Evolutionary conservation across 1,140 invertebrate species (phyloP).

Genomic region (Oryctes rhinoceros): DNA sequence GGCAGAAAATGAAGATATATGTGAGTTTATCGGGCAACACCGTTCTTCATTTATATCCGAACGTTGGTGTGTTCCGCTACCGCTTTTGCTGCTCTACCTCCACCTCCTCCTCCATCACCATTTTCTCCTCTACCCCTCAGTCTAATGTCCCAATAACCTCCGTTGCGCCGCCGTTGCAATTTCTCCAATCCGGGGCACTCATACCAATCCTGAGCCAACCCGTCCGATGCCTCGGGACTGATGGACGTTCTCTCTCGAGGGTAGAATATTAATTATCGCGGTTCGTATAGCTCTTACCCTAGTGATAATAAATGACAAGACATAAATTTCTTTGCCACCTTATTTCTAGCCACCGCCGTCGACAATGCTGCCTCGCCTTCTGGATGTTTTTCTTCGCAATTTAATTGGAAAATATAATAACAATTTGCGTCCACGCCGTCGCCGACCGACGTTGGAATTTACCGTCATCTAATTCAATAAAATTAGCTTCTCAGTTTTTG

Average conservation of each 20-base stretch:
- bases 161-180: constrained; percentile 16
- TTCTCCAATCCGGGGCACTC: constrained; percentile 19
- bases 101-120: background rate
- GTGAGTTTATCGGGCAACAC: constrained; percentile 26
- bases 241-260: constrained; percentile 36
- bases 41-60: constrained; percentile 37
- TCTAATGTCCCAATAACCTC: constrained; percentile 12
- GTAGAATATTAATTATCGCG: constrained; percentile 41
- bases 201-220: constrained; percentile 9
- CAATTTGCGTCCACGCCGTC: constrained; percentile 3
- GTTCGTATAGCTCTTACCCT: constrained; percentile 29
- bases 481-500: constrained; percentile 26
- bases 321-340: constrained; percentile 41
- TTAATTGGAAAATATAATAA: constrained; percentile 42
- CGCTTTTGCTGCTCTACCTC: background rate
- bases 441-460: constrained; percentile 3
- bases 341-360: constrained; percentile 20
- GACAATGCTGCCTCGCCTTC: background rate
- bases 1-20: constrained; percentile 41
- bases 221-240: constrained; percentile 23
- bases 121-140: background rate
- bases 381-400: constrained; percentile 23
- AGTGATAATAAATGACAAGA: constrained; percentile 39
- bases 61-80: background rate
- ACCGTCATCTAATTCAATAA: constrained; percentile 21